These are phyloP conservation scores for Cydia strobilella DNA, from an alignment of 1,140 invertebrate species.

Conservation along the genomic window DNA sequence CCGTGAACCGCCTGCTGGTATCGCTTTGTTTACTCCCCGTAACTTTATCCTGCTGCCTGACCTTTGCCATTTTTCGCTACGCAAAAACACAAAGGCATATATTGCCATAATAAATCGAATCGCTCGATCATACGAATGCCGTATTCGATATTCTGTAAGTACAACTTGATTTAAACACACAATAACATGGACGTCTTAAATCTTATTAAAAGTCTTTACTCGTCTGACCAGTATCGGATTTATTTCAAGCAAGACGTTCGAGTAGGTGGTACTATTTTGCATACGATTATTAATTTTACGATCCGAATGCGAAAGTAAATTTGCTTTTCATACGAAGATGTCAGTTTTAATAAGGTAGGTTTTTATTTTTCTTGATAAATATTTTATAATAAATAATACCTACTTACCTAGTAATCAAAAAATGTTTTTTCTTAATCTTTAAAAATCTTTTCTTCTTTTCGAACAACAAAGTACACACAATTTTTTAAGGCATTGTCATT, in stretches of 20 bases:
- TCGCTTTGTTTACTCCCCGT: conserved; percentile 37
- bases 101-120: conserved; percentile 27
- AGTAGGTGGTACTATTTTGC: conserved; percentile 20
- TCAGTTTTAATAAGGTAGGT: conserved; percentile 1
- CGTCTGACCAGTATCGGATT: conserved; percentile 19
- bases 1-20: conserved; percentile 9
- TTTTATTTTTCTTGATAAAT: not conserved
- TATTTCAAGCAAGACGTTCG: conserved; percentile 18
- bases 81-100: conserved; percentile 27
- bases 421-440: no score
- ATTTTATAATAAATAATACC: no score
- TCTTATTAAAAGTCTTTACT: conserved; percentile 19
- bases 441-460: no score
- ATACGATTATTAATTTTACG: conserved; percentile 7
- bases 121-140: conserved; percentile 22
- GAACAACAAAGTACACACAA: no score
- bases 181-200: conserved; percentile 14
- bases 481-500: no score
- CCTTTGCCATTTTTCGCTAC: conserved; percentile 34
- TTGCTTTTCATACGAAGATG: conserved; percentile 13
- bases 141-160: conserved; percentile 3
- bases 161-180: conserved; percentile 19
- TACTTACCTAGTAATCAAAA: no score
- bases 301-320: conserved; percentile 7
- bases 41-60: conserved; percentile 41